Percentiles rank a stretch among this genome's conserved stretches.
Conservation (phyloP, 2,113 vertebrate genomes). For the Lamprologus sp. region DNA sequence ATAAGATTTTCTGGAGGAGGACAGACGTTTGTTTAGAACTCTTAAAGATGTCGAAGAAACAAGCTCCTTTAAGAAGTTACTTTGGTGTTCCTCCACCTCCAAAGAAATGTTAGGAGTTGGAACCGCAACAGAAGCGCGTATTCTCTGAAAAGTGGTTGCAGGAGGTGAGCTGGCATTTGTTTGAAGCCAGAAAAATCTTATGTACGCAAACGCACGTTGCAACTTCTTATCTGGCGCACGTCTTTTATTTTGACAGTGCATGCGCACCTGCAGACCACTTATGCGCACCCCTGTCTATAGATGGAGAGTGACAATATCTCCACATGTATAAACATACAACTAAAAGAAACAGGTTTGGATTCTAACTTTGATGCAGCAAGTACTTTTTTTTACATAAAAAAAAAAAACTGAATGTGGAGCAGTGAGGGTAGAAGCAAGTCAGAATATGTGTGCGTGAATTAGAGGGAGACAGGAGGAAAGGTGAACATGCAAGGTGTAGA, state of each 20-base stretch:
- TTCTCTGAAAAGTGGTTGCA: background rate
- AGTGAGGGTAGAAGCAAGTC: background rate
- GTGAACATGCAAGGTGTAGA: background rate
- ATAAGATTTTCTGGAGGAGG: background rate
- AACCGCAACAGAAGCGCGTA: background rate
- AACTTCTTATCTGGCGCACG: background rate
- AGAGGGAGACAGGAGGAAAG: background rate
- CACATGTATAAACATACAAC: background rate
- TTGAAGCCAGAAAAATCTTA: background rate
- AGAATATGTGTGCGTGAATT: background rate
- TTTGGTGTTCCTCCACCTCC: background rate
- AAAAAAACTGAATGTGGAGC: fast-evolving
- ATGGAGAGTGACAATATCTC: background rate
- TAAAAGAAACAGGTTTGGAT: background rate
- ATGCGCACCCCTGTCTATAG: background rate
- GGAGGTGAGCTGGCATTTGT: background rate
- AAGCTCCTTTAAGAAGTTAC: background rate
- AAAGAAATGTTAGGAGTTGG: background rate
- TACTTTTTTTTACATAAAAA: background rate
- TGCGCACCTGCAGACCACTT: background rate
- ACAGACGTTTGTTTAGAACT: background rate
- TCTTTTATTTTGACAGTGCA: background rate
- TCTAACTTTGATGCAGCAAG: background rate
- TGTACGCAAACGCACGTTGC: fast-evolving
- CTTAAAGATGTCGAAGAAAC: background rate